These are phyloP conservation scores for Rhyacophila brunnea DNA, from an alignment of 1,140 invertebrate genomes.

Conservation along the genomic window DNA sequence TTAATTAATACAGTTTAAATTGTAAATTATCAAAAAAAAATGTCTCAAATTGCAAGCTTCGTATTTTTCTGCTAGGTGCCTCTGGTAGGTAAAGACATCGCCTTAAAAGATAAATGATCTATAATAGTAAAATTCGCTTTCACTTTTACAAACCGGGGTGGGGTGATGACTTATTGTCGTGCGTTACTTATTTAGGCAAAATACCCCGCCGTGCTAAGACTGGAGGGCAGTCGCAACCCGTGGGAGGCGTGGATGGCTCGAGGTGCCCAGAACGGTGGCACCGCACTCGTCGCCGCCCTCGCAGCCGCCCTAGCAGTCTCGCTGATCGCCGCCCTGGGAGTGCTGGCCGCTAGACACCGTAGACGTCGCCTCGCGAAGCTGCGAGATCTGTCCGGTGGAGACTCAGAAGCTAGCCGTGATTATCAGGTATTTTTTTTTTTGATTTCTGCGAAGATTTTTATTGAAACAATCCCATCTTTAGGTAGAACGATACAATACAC, in stretches of 20 bases:
- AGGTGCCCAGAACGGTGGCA: constrained; percentile 1
- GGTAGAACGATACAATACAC: too few species aligned
- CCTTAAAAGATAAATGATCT: too few species aligned
- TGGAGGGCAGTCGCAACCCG: constrained; percentile 37
- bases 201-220: constrained; percentile 54
- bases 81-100: too few species aligned
- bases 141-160: background rate
- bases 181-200: constrained; percentile 47
- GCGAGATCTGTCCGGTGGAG: constrained; percentile 65
- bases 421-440: constrained; percentile 68
- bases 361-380: constrained; percentile 73
- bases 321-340: constrained; percentile 67
- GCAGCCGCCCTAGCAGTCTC: constrained; percentile 66
- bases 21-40: too few species aligned
- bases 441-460: background rate
- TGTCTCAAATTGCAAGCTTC: too few species aligned
- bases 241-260: constrained; percentile 11
- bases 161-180: background rate
- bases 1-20: too few species aligned
- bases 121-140: too few species aligned
- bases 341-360: constrained; percentile 64
- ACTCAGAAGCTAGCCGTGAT: constrained; percentile 88
- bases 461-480: too few species aligned
- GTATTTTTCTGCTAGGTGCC: too few species aligned
- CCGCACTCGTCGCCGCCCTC: constrained; percentile 41